Evolutionary conservation across 2,888 invertebrate genomes (phyloP), one percentile per base, ranked within the genome.

Genomic region (Agrochola litura): DNA sequence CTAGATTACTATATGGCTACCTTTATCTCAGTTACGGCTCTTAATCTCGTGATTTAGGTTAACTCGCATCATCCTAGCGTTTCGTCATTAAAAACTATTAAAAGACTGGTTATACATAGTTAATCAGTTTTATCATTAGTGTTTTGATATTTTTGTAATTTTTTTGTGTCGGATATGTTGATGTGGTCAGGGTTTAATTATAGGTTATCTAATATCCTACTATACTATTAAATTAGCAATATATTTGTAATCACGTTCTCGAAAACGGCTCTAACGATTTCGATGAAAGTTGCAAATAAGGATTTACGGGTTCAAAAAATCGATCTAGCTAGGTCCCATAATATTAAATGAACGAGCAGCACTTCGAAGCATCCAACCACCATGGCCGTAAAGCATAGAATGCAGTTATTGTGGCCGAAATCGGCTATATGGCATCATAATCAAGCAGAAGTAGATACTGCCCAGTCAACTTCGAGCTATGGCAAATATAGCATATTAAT

Each of bases 31-130:
- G 66, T 77, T 76, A 80, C 72, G 70, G 52, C 71, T 52, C 67
- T 78, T 80, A 84, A 82, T 73, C 80, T 77, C n/a, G 19, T 74
- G 74, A 87, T 74, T 76, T 80, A 74, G 87, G 86, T 76, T 76
- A 79, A 64, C 63, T 81, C 41, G 63, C 78, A 71, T 87, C 80
- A 86, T 75, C 60, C 25, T 73, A 61, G 8, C 61, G 73, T 80
- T 74, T 69, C 81, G 37, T 69, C 64, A 83, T 81, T 83, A 75
- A 65, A 56, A 69, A 66, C 37, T 30, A 65, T 54, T 72, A 69
- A 66, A 46, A 30, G 0, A 49, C 74, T 37, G 49, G 74, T 77
- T 68, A 75, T n/a, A n/a, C n/a, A n/a, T 56, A 22, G 65, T 65
- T 73, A 37, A 81, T 81, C 61, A 67, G 54, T 70, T 56, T 37